These are phyloP conservation scores for Lepisosteus osseus DNA, from an alignment of 2,113 vertebrate species.

Conservation along the genomic window DNA sequence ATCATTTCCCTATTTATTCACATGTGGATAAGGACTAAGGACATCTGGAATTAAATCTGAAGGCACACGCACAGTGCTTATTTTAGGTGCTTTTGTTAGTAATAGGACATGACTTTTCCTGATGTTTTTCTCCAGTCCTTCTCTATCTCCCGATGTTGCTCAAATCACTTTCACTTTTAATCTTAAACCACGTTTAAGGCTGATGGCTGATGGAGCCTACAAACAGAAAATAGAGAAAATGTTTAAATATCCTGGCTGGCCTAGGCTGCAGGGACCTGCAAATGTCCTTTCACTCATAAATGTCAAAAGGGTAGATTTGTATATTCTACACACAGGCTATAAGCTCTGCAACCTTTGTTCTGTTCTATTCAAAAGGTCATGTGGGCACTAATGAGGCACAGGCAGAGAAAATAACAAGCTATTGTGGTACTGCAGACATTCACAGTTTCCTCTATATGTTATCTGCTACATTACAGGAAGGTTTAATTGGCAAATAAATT, in stretches of 20 bases:
- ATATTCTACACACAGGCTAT: conserved; percentile 39
- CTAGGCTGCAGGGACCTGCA: conserved; percentile 1
- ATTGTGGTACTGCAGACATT: conserved; percentile 36
- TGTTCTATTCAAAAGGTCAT: conserved; percentile 56
- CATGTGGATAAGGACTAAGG: conserved; percentile 45
- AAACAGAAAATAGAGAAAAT: not conserved
- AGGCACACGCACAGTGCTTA: conserved; percentile 33
- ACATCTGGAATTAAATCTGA: conserved; percentile 62
- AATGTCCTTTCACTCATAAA: conserved; percentile 12
- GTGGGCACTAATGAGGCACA: conserved; percentile 52
- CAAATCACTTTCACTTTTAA: conserved; percentile 30
- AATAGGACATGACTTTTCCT: conserved; percentile 33
- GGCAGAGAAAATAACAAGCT: conserved; percentile 55
- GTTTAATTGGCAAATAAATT: too few species aligned
- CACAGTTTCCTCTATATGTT: not conserved
- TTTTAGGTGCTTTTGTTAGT: conserved; percentile 32
- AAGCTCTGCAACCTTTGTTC: conserved; percentile 31
- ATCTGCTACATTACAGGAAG: not conserved
- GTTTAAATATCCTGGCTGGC: not conserved
- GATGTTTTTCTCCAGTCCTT: conserved; percentile 22
- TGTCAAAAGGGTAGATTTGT: conserved; percentile 41
- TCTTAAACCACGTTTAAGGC: not conserved
- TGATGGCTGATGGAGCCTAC: not conserved
- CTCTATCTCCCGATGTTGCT: conserved; percentile 32
- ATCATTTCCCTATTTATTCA: conserved; percentile 58